These are phyloP conservation scores for Drosophila aldrichi DNA, from an alignment of 2,888 invertebrate genomes.

Conservation along the genomic window DNA sequence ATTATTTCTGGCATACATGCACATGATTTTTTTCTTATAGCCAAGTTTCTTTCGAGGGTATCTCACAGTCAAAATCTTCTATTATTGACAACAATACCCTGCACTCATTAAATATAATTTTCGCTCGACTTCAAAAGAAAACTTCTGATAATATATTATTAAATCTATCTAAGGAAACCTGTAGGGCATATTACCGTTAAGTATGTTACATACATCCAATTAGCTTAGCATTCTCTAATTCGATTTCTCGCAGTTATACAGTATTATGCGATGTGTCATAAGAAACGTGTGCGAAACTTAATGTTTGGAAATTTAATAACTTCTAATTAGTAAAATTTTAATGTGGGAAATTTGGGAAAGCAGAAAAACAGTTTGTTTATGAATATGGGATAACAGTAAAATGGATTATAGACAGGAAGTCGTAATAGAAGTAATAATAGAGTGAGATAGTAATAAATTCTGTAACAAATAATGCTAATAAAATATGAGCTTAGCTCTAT, in stretches of 20 bases:
- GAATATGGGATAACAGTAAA: not conserved
- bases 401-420: not conserved
- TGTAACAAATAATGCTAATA: not conserved
- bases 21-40: not conserved
- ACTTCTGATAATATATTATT: conserved; percentile 2
- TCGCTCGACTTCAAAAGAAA: not conserved
- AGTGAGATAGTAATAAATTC: not conserved
- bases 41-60: not conserved
- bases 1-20: not conserved
- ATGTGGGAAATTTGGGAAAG: conserved; percentile 1
- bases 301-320: conserved; percentile 1
- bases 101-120: not conserved
- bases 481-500: not conserved
- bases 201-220: not conserved
- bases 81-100: not conserved
- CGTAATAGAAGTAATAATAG: not conserved
- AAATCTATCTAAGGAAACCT: not conserved
- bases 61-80: not conserved
- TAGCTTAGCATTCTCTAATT: not conserved
- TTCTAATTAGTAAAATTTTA: conserved; percentile 1
- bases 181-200: not conserved
- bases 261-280: not conserved
- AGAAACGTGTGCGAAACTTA: not conserved
- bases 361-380: not conserved
- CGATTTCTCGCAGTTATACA: not conserved